Base-by-base conservation (phyloP, 2,113 vertebrate species). In the Erinaceus europaeus region DNA sequence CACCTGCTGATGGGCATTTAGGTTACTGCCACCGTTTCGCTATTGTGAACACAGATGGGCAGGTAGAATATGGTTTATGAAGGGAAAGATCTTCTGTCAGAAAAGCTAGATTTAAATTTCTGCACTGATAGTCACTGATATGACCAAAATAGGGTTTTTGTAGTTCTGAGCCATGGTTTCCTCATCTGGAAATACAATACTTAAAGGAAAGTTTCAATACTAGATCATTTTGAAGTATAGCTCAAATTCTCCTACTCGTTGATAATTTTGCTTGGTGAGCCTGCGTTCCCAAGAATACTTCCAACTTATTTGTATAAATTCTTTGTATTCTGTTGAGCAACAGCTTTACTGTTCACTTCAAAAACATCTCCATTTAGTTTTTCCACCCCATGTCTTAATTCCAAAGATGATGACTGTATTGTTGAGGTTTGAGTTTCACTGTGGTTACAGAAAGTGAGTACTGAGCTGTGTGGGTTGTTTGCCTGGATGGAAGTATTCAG, bases 221-320 rank as follows among this genome's bases (percentile, higher is more conserved):
- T 23, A 50, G 84, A 2, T 88, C 89, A 84, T 96, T 95, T 96
- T 91, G 80, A 65, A 78, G 34, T 92, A 57, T 74, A 72, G 21
- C 44, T 94, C 44, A 71, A 14, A 62, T 29, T 86, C 83, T 82
- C 87, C 61, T 86, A 0, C 77, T 77, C 21, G 2, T 57, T 86
- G 18, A 21, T 57, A 50, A n/a, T 91, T 89, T 86, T 89, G 68
- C 36, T 64, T 50, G 15, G 64, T 79, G 0, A 78, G 53, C 78
- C 8, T 53, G n/a, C 25, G 87, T 92, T 89, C 74, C 42, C 62
- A 77, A 91, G 74, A 84, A 67, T 92, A 72, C 91, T 95, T 94
- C n/a, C 96, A 93, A 96, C 82, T 95, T 93, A 93, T 89, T 73
- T 90, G 34, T 93, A 94, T 75, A 95, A 68, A 79, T 59, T 94